Conservation (phyloP, 2,113 vertebrate genomes). For the Brachyistius frenatus region DNA sequence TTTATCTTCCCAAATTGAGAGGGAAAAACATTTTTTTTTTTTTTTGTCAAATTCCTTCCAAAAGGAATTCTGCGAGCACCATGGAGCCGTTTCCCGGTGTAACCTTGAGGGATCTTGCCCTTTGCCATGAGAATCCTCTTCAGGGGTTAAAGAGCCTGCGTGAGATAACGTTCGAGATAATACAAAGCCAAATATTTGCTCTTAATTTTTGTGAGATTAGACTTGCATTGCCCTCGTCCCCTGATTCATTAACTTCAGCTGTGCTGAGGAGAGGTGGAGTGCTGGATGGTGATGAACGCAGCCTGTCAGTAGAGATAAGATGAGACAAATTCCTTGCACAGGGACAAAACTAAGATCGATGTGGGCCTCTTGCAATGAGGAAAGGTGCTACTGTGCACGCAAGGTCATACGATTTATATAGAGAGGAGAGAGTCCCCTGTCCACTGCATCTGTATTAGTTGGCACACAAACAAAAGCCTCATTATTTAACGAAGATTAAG, state of each 20-base stretch:
- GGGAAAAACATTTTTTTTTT: too few species aligned
- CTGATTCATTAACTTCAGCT: conserved; percentile 30
- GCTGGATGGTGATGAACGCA: conserved; percentile 57
- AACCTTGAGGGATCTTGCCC: background rate
- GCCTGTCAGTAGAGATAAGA: conserved; percentile 69
- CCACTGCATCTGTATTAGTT: background rate
- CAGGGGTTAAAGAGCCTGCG: conserved; percentile 8
- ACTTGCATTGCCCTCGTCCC: background rate
- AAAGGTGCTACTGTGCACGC: conserved; percentile 43
- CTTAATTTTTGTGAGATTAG: background rate
- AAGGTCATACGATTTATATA: conserved; percentile 62
- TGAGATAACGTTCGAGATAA: background rate
- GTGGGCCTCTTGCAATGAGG: conserved; percentile 25
- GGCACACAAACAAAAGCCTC: background rate
- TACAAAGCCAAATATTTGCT: conserved; percentile 25
- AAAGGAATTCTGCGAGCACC: background rate
- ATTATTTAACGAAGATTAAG: background rate
- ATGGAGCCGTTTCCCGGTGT: background rate
- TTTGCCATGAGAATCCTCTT: background rate
- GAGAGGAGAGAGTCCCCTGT: conserved; percentile 15
- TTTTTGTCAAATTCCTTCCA: too few species aligned
- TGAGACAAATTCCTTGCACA: conserved; percentile 61
- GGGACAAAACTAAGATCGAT: conserved; percentile 66
- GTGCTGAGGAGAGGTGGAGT: conserved; percentile 17
- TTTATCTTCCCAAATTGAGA: too few species aligned